These are phyloP conservation scores for Genyomyrus donnyi DNA, from an alignment of 2,113 vertebrate species.

Conservation along the genomic window DNA sequence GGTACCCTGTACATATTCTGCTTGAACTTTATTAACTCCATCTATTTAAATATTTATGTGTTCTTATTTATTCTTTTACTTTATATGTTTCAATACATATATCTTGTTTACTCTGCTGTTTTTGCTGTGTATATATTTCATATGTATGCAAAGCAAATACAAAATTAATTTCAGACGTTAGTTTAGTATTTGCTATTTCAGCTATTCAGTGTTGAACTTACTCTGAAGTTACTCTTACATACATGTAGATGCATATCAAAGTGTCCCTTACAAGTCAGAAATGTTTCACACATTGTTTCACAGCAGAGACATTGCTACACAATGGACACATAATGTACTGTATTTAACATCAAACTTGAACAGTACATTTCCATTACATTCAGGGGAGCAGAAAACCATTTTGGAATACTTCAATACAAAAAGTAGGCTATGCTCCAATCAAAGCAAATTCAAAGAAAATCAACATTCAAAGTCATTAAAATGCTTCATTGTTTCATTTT, in stretches of 20 bases:
- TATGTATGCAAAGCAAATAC: neutral
- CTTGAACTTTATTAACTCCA: neutral
- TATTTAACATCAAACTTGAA: conserved; percentile 32
- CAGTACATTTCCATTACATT: conserved; percentile 35
- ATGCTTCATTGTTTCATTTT: conserved; percentile 53
- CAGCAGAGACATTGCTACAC: neutral
- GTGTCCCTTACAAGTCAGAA: neutral
- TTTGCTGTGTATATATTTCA: neutral
- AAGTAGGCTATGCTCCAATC: conserved; percentile 32
- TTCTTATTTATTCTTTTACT: neutral
- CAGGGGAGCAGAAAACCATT: conserved; percentile 34
- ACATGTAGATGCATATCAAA: neutral
- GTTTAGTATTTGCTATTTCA: neutral
- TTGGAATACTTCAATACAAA: conserved; percentile 39
- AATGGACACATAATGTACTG: conserved; percentile 1
- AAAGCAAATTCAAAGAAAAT: conserved; percentile 40
- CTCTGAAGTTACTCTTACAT: neutral
- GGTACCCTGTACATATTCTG: neutral
- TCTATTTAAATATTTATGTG: neutral
- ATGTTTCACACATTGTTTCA: neutral
- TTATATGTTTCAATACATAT: neutral
- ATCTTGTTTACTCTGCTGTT: neutral
- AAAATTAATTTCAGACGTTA: neutral
- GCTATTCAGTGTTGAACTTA: neutral
- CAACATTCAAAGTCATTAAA: conserved; percentile 54